Conservation (phyloP, 2,888 invertebrate genomes). For the Coelinius sp. region DNA sequence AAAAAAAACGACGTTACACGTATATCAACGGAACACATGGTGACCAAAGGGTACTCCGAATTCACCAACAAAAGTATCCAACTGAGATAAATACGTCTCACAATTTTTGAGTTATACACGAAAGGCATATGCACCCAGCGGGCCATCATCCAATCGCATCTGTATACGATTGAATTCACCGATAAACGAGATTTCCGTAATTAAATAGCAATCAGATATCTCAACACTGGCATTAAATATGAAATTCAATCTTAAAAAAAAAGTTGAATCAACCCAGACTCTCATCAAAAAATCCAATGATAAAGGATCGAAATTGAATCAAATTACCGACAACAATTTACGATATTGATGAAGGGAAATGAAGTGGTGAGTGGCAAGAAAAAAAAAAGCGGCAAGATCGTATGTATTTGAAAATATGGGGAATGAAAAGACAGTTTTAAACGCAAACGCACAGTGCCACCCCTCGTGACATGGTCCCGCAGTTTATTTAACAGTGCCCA, state of each 20-base stretch:
- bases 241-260: background rate
- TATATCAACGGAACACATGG: constrained; percentile 62
- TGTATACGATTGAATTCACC: constrained; percentile 58
- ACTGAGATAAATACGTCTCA: constrained; percentile 69
- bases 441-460: constrained; percentile 26
- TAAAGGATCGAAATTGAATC: background rate
- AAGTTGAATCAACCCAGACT: background rate
- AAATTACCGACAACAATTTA: background rate
- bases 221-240: background rate
- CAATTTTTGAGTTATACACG: constrained; percentile 51
- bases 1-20: constrained; percentile 6
- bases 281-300: background rate
- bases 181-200: constrained; percentile 49
- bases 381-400: background rate
- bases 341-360: constrained; percentile 4
- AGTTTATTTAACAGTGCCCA: constrained; percentile 70
- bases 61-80: constrained; percentile 67
- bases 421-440: constrained; percentile 41
- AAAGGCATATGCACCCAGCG: constrained; percentile 66
- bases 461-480: constrained; percentile 52
- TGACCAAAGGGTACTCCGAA: constrained; percentile 61
- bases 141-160: constrained; percentile 59
- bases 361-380: background rate
- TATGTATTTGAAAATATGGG: constrained; percentile 25
- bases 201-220: constrained; percentile 12